Evolutionary conservation across 2,113 vertebrate genomes (phyloP), one percentile per base, ranked within the genome.

Genomic region (Melanotaenia duboulayi): DNA sequence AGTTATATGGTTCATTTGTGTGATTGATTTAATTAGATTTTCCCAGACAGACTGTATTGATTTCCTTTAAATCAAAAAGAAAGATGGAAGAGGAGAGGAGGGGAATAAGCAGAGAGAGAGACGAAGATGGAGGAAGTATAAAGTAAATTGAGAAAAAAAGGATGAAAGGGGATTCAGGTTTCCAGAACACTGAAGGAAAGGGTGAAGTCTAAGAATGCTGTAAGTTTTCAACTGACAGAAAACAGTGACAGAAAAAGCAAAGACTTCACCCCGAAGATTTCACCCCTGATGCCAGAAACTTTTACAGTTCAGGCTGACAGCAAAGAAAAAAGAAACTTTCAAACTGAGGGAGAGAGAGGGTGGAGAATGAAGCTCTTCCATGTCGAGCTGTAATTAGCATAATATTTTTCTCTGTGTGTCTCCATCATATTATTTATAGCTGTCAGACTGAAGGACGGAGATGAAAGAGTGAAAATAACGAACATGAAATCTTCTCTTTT

Each of bases 391-490:
- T 50, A 78, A 86, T 86, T 87, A 87, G 71, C 74, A 72, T 83
- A 67, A 83, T 78, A 56, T 78, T 69, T 65, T 58, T 71, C 63
- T 61, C 54, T 63, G 24, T 64, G 65, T 42, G 79, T 76, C 65
- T 82, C 73, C 80, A 77, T 86, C 84, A 77, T 71, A 76, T 77
- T 77, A 71, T 81, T 83, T 81, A 68, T 78, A 69, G 68, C 73
- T 74, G 80, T 75, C 80, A 70, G 77, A 74, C 66, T 62, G 63
- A 83, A 70, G 77, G 74, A 78, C 58, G 13, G 25, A 80, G 69
- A 83, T 86, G 80, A 83, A 78, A 72, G 70, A 42, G 65, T 6
- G 73, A 39, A 74, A 86, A 83, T 59, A 80, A 77, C 23, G 56
- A 77, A 83, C 84, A 82, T 70, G 72, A 86, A 86, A 70, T 69